A percentile compares a stretch with the other conserved stretches of the same genome.
Evolutionary conservation across 53 echinoderm and acorn worm genomes (phyloP).

Genomic region (Henricia sp.): DNA sequence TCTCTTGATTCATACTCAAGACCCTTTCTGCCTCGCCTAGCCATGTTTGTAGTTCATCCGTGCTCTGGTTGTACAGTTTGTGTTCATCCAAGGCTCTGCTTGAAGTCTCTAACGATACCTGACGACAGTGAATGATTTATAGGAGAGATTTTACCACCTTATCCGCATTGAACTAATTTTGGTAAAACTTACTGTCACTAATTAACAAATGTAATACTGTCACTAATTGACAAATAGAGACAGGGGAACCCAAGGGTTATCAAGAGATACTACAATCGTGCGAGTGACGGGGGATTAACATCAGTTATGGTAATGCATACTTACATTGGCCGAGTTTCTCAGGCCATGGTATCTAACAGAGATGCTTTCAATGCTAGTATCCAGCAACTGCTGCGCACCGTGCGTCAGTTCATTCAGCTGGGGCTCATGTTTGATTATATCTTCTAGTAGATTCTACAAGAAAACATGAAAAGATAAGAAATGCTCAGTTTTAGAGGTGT

Average conservation of each 20-base stretch:
- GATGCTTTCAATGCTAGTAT: conserved; percentile 47
- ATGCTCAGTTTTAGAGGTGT: no score
- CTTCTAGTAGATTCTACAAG: conserved; percentile 18
- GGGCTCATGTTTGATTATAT: conserved; percentile 31
- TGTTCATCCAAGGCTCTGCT: conserved; percentile 30
- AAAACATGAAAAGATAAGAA: background rate
- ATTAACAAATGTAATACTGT: background rate
- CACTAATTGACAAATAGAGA: background rate
- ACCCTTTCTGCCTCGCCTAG: conserved; percentile 29
- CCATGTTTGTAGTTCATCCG: conserved; percentile 47
- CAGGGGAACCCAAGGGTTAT: no score
- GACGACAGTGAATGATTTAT: background rate
- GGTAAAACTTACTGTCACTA: background rate
- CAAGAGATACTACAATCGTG: no score
- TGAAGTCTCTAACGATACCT: conserved; percentile 20
- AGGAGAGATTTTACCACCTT: background rate
- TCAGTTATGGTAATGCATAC: background rate
- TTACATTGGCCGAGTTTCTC: conserved; percentile 56
- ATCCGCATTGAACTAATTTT: background rate
- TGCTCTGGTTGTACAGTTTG: conserved; percentile 28
- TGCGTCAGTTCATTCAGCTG: conserved; percentile 18
- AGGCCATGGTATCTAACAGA: conserved; percentile 57
- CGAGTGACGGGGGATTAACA: no score
- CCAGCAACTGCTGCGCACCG: conserved; percentile 48
- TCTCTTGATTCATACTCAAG: conserved; percentile 20